phyloP scores from a whole-genome alignment of 2,113 vertebrate species.

The Neogale vison region DNA sequence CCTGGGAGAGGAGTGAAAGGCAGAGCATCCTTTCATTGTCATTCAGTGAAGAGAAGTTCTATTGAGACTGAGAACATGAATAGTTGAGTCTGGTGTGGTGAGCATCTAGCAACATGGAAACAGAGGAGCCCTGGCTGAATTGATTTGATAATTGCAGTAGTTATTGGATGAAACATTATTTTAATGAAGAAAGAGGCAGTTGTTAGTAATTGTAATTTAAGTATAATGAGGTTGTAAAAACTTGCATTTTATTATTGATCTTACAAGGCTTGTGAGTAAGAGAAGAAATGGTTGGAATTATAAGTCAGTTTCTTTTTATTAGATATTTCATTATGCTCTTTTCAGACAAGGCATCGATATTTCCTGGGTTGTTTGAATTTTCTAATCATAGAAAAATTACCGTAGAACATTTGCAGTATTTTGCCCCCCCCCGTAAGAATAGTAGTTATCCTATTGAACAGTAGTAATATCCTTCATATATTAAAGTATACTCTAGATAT shows the following conservation, averaged over 20 bases:
- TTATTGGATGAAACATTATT: constrained; percentile 1
- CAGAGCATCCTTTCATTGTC: background rate
- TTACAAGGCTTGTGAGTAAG: background rate
- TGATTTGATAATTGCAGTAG: background rate
- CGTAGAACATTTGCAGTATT: background rate
- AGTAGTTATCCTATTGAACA: background rate
- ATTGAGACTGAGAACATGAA: background rate
- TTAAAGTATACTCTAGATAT: background rate
- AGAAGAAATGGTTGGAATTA: constrained; percentile 21
- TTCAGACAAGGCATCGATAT: background rate
- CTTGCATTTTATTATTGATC: constrained; percentile 32
- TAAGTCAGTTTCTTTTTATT: constrained; percentile 49
- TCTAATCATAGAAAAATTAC: constrained; percentile 31
- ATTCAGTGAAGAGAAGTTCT: background rate
- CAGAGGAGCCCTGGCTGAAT: background rate
- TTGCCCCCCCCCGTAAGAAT: background rate
- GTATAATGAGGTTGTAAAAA: constrained; percentile 41
- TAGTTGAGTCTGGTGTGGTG: background rate
- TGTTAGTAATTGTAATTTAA: constrained; percentile 36
- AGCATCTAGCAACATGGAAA: background rate
- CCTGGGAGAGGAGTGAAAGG: background rate
- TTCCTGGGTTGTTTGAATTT: constrained; percentile 34
- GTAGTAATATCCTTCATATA: background rate
- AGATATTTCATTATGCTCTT: constrained; percentile 35
- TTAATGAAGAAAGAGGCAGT: constrained; percentile 51